These are phyloP conservation scores for Operophtera brumata DNA, from an alignment of 2,888 invertebrate genomes.

Conservation along the genomic window DNA sequence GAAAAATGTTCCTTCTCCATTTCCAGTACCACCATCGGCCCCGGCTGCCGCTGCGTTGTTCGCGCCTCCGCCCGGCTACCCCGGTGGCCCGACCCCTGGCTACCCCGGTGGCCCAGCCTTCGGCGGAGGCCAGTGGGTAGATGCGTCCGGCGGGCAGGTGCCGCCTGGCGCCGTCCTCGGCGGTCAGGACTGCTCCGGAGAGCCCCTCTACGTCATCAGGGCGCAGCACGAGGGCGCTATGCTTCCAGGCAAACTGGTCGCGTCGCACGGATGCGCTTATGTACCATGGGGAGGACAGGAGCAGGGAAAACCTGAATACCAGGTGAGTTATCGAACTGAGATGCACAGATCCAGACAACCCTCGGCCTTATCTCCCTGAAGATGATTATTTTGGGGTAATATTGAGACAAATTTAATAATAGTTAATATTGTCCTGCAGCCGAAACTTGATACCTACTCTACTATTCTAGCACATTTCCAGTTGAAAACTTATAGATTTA, in stretches of 20 bases:
- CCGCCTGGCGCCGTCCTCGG: constrained; percentile 87
- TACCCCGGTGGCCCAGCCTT: constrained; percentile 18
- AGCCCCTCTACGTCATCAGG: constrained; percentile 84
- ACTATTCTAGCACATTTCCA: no score
- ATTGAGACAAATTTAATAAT: no score
- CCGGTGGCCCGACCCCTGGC: constrained; percentile 42
- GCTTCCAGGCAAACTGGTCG: constrained; percentile 89
- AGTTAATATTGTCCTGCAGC: no score
- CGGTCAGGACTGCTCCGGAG: constrained; percentile 80
- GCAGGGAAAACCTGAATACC: constrained; percentile 87
- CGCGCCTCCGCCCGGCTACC: constrained; percentile 63
- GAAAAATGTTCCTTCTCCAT: constrained; percentile 2
- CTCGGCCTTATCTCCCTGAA: no score
- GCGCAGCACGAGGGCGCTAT: constrained; percentile 89
- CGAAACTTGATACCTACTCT: no score
- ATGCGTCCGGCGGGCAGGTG: constrained; percentile 81
- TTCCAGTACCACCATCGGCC: constrained; percentile 55
- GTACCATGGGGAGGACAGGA: constrained; percentile 92
- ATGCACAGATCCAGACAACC: no score
- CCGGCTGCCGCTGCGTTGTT: constrained; percentile 62
- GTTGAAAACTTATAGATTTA: no score
- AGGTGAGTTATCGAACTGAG: constrained; percentile 79
- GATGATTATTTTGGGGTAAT: no score
- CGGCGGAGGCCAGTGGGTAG: constrained; percentile 78
- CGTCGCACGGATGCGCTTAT: constrained; percentile 89